phyloP scores from a whole-genome alignment of 2,888 invertebrate genomes.

The Erebia aethiops region DNA sequence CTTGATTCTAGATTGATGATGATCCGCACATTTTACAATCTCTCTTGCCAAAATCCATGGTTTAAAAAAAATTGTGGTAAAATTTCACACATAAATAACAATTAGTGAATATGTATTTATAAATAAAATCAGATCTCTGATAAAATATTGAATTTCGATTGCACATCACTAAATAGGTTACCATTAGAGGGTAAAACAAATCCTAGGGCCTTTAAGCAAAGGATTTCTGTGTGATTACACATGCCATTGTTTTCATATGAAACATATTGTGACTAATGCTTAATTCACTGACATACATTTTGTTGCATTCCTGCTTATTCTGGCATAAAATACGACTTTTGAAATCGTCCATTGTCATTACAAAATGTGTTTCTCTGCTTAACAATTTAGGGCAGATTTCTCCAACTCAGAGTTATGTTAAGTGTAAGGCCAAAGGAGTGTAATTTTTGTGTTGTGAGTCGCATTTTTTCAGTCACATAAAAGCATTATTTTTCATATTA shows the following conservation, averaged over 20 bases:
- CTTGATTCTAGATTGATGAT: no score
- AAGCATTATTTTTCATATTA: no score
- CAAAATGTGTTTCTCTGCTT: neutral
- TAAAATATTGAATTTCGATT: conserved; percentile 59
- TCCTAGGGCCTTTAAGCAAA: neutral
- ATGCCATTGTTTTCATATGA: neutral
- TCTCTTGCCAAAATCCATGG: neutral
- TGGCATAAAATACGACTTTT: neutral
- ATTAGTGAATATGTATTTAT: conserved; percentile 23
- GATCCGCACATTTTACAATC: neutral
- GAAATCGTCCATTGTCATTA: neutral
- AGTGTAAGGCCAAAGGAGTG: no score
- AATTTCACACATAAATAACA: neutral
- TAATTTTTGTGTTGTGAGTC: no score
- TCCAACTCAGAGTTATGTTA: no score
- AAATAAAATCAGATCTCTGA: conserved; percentile 54
- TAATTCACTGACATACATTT: neutral
- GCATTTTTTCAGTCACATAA: no score
- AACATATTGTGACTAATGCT: neutral
- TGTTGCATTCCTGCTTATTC: no score
- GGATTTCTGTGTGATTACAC: no score
- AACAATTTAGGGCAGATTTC: no score
- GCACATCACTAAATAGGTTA: conserved; percentile 53
- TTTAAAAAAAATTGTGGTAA: neutral
- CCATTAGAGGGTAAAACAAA: conserved; percentile 21